phyloP scores from a whole-genome alignment of 1,140 invertebrate genomes.

The Lepidurus packardi region DNA sequence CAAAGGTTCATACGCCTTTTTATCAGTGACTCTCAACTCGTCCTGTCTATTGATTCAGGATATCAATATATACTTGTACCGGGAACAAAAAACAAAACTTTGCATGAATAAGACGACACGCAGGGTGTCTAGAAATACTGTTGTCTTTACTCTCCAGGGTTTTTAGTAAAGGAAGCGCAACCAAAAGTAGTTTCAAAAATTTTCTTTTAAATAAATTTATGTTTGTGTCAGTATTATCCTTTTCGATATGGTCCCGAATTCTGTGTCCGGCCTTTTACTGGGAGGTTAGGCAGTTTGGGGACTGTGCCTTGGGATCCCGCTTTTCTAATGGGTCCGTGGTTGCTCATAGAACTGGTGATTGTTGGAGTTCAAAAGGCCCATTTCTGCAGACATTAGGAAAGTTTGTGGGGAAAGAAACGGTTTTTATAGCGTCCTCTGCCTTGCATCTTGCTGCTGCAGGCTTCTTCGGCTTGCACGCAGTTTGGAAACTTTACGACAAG shows the following conservation, averaged over 20 bases:
- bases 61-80: too few species aligned
- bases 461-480: not conserved
- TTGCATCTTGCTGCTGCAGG: not conserved
- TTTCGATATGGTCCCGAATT: not conserved
- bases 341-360: not conserved
- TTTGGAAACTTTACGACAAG: not conserved
- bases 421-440: constrained; percentile 1
- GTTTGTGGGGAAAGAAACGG: constrained; percentile 10
- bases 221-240: not conserved
- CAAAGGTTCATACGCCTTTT: too few species aligned
- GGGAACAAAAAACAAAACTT: too few species aligned
- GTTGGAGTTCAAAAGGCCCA: not conserved
- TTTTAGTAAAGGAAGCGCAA: too few species aligned
- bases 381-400: constrained; percentile 9
- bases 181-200: too few species aligned
- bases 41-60: too few species aligned
- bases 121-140: too few species aligned
- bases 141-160: too few species aligned
- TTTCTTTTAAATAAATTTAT: not conserved
- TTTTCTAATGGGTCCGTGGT: constrained; percentile 6
- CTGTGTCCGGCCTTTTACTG: not conserved
- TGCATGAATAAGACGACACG: too few species aligned
- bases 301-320: not conserved
- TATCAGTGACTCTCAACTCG: too few species aligned
- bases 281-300: not conserved